Base-by-base conservation (phyloP, 2,797 vertebrate genomes). In the Falco columbarius region DNA sequence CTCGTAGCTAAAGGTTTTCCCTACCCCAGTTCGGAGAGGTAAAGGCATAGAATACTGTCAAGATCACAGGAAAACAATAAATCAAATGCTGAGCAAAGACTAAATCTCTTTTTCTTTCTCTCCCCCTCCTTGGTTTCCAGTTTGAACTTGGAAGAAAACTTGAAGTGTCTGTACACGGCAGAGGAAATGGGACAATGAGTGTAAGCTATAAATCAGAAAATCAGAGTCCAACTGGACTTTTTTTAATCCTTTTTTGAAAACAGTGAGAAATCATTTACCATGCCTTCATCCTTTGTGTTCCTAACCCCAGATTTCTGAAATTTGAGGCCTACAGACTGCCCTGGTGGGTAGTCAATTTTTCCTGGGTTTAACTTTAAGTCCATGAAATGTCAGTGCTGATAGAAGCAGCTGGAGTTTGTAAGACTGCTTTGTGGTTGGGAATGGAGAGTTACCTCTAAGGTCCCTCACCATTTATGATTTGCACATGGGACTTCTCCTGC, bases 171-270 rank as follows among this genome's bases (percentile, higher is more conserved):
- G 52, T 98, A 21, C 3, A 12, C 0, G 98, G 98, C 74, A 91
- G 22, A 86, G 98, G 98, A 96, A 96, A 85, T 11, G 98, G 98
- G 34, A 98, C 98, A 27, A 91, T 98, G 92, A 94, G 97, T 44
- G 98, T 98, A 97, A 97, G 96, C 11, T 79, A 8, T 56, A 88
- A 61, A 77, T 44, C 82, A 70, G 62, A 75, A 88, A 71, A 63
- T 27, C 29, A 32, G 10, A 59, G 30, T 71, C 26, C 22, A 71
- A 2, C 7, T 90, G 40, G 51, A 52, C 1, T 77, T 83, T 10
- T 56, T 89, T 36, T 40, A 81, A 55, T 63, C 4, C 20, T 7
- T 75, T 71, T 73, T 42, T 90, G 17, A 81, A 97, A 90, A 58
- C 1, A 11, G 4, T 24, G 40, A 81, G 66, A 94, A 58, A 21